Evolutionary conservation across 2,797 vertebrate genomes (phyloP), one percentile per base, ranked within the genome.

Genomic region (Semotilus atromaculatus): DNA sequence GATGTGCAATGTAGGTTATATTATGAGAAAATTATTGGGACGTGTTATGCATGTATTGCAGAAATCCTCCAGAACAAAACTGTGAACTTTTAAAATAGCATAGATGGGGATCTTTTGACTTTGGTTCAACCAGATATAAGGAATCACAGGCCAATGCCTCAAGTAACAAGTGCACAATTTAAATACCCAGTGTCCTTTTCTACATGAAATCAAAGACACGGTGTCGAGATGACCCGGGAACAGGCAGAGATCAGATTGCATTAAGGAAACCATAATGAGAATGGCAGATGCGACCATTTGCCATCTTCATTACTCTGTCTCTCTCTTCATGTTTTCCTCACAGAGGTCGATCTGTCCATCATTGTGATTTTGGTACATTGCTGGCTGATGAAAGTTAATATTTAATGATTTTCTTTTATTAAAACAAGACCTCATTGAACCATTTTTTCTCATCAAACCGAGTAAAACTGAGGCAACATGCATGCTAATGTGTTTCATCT

Each of bases 401-500:
- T 81, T 81, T 81, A 71, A 81, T 71, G 48, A 43, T 55, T 21
- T n/a, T 43, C 34, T 71, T 80, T 81, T 58, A 71, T 81, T 81
- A 71, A 71, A 81, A 71, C n/a, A 71, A 71, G 80, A 71, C 51
- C 34, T 29, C 48, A 19, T 6, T 81, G 64, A 38, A 70, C 23
- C 31, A 0, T 13, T 29, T 70, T 53, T 53, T 55, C 66, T n/a
- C n/a, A 80, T 68, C 34, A 29, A 2, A 55, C 78, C 3, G 7
- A 58, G 31, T 48, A 31, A 38, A 9, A 80, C 26, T 29, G 38
- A 74, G 29, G 21, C 6, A 36, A 51, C 45, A 53, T 40, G 75
- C 75, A 51, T 18, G 36, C 29, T 80, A 48, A 36, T 36, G 43
- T n/a, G 7, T 36, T 51, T 64, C 1, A 64, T 79, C 26, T 60